A percentile compares a stretch with the other conserved stretches of the same genome.
Conservation (phyloP, 2,113 vertebrate genomes). For the Calyptomena viridis region DNA sequence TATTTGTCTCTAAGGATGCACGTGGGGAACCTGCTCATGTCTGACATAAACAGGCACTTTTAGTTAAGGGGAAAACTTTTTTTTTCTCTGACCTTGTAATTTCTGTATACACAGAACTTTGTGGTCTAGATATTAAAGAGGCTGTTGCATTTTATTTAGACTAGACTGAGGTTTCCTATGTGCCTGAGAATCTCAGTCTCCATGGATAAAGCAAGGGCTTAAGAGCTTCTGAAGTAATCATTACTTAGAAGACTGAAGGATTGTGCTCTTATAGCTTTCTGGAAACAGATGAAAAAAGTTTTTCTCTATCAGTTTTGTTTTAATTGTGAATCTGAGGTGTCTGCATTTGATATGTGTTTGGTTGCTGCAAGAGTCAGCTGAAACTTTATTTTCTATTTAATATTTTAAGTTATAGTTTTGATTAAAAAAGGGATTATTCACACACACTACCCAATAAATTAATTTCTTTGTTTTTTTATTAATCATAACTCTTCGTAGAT, state of each 20-base stretch:
- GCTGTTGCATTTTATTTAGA: background rate
- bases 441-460: background rate
- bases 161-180: background rate
- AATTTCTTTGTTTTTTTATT: accelerated
- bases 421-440: background rate
- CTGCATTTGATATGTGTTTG: background rate
- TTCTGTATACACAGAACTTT: background rate
- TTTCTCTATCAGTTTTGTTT: background rate
- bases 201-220: conserved; percentile 6
- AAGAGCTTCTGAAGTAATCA: conserved; percentile 24
- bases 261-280: background rate
- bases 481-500: background rate
- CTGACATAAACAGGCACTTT: background rate
- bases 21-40: background rate
- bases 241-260: background rate
- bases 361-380: background rate
- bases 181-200: background rate
- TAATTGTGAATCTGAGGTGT: background rate
- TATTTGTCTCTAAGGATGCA: background rate
- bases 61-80: background rate
- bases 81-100: background rate
- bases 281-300: background rate
- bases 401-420: background rate
- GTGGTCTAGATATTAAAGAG: background rate
- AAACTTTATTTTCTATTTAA: background rate